Evolutionary conservation across 2,888 invertebrate species (phyloP).

Genomic region (Athrips mouffetella): DNA sequence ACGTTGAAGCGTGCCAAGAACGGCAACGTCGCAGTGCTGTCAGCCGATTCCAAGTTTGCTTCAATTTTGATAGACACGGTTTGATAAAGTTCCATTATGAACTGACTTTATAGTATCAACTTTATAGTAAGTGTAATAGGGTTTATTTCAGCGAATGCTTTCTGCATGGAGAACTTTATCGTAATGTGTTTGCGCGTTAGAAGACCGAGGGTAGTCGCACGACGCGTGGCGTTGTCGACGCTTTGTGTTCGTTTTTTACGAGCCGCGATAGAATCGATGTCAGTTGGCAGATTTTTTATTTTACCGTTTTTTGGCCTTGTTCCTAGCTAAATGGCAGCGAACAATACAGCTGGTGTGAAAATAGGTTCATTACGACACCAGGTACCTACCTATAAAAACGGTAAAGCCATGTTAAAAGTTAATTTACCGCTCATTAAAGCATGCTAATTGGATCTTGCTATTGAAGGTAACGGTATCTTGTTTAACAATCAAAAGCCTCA

Average conservation of each 20-base stretch:
- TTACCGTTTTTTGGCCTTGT: constrained; percentile 76
- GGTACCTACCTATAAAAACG: constrained; percentile 10
- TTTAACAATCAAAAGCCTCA: no score
- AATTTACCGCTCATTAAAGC: constrained; percentile 10
- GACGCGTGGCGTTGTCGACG: constrained; percentile 61
- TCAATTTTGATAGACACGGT: constrained; percentile 39
- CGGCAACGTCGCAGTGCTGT: constrained; percentile 69
- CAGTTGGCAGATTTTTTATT: constrained; percentile 77
- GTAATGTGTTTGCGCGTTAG: constrained; percentile 27
- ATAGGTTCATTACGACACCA: constrained; percentile 8
- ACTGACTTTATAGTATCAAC: constrained; percentile 23
- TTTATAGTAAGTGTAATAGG: constrained; percentile 18
- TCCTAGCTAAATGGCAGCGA: constrained; percentile 36
- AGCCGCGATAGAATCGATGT: constrained; percentile 72
- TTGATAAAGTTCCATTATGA: constrained; percentile 46
- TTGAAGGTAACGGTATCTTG: neutral
- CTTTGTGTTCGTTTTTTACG: constrained; percentile 72
- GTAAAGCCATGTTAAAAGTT: neutral
- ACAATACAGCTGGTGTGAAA: constrained; percentile 24
- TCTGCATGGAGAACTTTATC: constrained; percentile 41
- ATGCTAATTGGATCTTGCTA: constrained; percentile 4
- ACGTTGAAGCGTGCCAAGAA: constrained; percentile 61
- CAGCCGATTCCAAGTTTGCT: constrained; percentile 68
- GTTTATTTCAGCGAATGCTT: constrained; percentile 26
- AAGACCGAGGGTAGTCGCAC: constrained; percentile 68